Evolutionary conservation across 2,888 invertebrate species (phyloP).

Genomic region (Oscheius sp.): DNA sequence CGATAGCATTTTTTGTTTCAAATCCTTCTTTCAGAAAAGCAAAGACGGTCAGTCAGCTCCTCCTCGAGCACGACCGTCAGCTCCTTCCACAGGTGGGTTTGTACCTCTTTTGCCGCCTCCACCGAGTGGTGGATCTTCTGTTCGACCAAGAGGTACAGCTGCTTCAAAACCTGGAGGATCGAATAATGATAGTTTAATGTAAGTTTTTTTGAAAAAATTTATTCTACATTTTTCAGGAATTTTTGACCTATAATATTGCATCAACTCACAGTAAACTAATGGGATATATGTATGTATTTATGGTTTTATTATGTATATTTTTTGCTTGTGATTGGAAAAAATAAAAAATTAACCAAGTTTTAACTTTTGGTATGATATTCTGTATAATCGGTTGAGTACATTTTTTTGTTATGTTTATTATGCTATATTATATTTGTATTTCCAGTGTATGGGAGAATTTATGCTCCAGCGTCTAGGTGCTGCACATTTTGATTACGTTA

Average conservation of each 20-base stretch:
- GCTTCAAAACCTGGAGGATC: conserved; percentile 1
- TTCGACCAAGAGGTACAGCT: conserved; percentile 13
- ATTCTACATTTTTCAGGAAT: conserved; percentile 5
- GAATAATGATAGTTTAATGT: conserved; percentile 13
- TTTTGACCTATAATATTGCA: not conserved
- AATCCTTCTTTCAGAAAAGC: conserved; percentile 37
- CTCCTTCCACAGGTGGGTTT: conserved; percentile 41
- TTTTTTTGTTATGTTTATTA: not conserved
- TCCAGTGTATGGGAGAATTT: not conserved
- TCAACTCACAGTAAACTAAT: not conserved
- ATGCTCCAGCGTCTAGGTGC: not conserved
- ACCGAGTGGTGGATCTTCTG: conserved; percentile 46
- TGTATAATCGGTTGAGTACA: not conserved
- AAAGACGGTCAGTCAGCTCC: conserved; percentile 36
- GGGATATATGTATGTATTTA: not conserved
- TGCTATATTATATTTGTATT: not conserved
- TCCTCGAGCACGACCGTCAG: conserved; percentile 38
- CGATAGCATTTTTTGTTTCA: not conserved
- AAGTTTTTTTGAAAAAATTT: conserved; percentile 20
- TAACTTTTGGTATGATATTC: not conserved
- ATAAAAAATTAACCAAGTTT: not conserved
- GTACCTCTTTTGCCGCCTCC: conserved; percentile 67
- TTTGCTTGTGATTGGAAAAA: not conserved
- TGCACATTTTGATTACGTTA: not conserved
- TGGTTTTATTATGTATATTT: not conserved